Conservation (phyloP, 2,113 vertebrate species). For the Thunnus thynnus region DNA sequence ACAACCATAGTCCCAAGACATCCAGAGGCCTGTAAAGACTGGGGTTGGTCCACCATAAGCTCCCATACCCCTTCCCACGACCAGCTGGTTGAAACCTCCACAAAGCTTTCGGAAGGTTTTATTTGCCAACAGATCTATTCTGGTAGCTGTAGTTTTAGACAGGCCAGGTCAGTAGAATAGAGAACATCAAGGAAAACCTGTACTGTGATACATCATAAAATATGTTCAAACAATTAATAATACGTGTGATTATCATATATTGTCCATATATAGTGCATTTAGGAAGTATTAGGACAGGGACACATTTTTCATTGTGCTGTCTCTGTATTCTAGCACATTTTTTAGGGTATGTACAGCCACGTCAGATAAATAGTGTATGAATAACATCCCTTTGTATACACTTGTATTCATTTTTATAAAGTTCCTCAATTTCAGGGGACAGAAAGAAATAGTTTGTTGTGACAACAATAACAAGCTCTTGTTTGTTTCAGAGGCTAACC, state of each 20-base stretch:
- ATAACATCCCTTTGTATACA: too few species aligned
- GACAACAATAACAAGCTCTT: too few species aligned
- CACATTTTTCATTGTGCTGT: too few species aligned
- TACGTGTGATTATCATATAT: neutral
- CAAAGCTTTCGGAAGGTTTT: constrained; percentile 50
- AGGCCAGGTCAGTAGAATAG: neutral
- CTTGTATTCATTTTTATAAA: too few species aligned
- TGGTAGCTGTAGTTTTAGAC: constrained; percentile 3
- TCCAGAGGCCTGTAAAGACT: constrained; percentile 55
- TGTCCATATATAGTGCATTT: neutral
- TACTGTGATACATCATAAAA: neutral
- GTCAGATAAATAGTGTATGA: too few species aligned
- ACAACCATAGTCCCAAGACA: constrained; percentile 61
- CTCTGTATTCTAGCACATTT: too few species aligned
- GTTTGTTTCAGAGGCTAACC: too few species aligned
- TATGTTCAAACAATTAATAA: neutral
- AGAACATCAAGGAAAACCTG: neutral
- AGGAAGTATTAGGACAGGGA: too few species aligned
- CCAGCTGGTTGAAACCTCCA: constrained; percentile 57
- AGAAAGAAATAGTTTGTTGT: too few species aligned
- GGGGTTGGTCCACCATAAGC: constrained; percentile 40
- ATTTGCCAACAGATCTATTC: constrained; percentile 40
- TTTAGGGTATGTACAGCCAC: too few species aligned
- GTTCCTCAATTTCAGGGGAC: too few species aligned
- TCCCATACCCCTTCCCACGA: constrained; percentile 41